Percentiles rank a stretch among this genome's conserved stretches.
Conservation (phyloP, 2,113 vertebrate species). For the Paraplagusia blochii region DNA sequence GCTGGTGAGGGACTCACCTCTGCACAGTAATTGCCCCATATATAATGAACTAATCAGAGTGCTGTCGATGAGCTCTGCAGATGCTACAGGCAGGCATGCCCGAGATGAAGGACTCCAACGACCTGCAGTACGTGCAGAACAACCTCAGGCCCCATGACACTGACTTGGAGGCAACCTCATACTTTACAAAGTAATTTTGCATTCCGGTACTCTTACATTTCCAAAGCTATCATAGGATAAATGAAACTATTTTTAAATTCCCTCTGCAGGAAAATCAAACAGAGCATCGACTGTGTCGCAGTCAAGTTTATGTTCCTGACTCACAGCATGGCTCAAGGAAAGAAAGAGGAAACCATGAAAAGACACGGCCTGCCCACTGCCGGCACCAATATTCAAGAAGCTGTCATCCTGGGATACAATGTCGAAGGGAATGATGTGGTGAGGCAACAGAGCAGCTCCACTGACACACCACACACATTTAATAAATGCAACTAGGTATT, state of each 20-base stretch:
- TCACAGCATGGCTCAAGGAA: constrained; percentile 77
- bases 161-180: constrained; percentile 84
- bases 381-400: constrained; percentile 71
- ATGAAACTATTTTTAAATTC: neutral
- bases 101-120: constrained; percentile 78
- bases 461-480: neutral
- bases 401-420: constrained; percentile 52
- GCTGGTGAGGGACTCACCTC: constrained; percentile 77
- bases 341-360: constrained; percentile 19
- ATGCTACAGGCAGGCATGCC: constrained; percentile 85
- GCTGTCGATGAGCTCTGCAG: constrained; percentile 56
- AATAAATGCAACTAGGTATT: too few relatives aligned
- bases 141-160: constrained; percentile 85
- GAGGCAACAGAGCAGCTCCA: constrained; percentile 27
- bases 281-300: constrained; percentile 85
- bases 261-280: constrained; percentile 84
- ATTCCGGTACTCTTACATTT: too few relatives aligned
- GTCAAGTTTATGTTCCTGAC: constrained; percentile 89
- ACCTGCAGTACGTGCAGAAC: constrained; percentile 83
- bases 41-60: neutral
- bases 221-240: neutral
- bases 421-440: constrained; percentile 61
- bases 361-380: constrained; percentile 18
- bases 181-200: constrained; percentile 83
- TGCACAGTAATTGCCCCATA: too few relatives aligned